Base-by-base conservation (phyloP, 2,888 invertebrate species). In the Drosophila quinaria region DNA sequence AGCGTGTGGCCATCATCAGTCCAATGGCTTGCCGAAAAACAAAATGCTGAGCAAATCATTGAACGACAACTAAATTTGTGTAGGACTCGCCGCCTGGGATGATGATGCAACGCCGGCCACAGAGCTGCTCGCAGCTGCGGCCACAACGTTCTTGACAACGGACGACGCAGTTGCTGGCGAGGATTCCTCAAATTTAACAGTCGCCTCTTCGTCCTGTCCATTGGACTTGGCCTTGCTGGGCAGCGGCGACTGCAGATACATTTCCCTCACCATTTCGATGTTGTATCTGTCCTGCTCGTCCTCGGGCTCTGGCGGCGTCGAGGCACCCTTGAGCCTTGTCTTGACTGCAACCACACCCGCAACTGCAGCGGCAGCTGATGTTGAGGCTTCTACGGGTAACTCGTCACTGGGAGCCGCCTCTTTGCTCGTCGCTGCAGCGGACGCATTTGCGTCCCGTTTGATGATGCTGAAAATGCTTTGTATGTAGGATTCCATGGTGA, bases 401-500 rank as follows among this genome's bases (percentile, higher is more conserved):
- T 91, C 84, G 37, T 88, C 89, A 70, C 67, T 70, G 52, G 81
- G 69, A 22, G 22, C 22, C 10, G 74, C 66, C 29, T 88, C 80
- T 39, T 74, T 70, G 22, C 13, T 71, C 0, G 56, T 50, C 10
- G 47, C 60, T 19, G 71, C 25, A 31, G 42, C 73, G 35, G 77
- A 54, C 13, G 39, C 22, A 65, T 76, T 87, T 19, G 89, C 84
- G 42, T 92, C 92, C 25, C 91, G 90, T 72, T 92, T 92, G 60
- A 93, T 91, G 51, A 92, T 89, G 55, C 87, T 81, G 46, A 93
- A 87, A 74, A 93, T 92, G 61, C 88, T 90, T 65, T 91, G 91
- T 25, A 93, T 92, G 61, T 92, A 92, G n/a, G 91, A 90, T 68
- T 93, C 92, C 90, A 93, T 92, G 25, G 92, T 92, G 37, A 87